phyloP scores from a whole-genome alignment of 2,797 vertebrate species.

The Eupleurogrammus muticus region DNA sequence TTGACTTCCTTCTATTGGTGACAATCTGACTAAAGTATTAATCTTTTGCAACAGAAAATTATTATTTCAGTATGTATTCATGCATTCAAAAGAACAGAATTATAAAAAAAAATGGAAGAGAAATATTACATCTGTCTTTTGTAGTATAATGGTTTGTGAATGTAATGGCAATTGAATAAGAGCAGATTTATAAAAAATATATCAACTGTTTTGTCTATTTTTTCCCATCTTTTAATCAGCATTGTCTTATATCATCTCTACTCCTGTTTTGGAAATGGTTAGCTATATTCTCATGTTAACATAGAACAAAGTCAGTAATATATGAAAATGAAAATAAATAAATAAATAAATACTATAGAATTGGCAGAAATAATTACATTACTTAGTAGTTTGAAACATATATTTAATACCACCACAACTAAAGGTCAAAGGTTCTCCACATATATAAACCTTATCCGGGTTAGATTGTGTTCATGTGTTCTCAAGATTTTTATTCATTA shows the following conservation, averaged over 20 bases:
- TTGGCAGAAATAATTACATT: not conserved
- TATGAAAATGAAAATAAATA: not conserved
- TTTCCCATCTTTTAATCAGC: not conserved
- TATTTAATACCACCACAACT: too few relatives aligned
- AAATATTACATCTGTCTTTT: not conserved
- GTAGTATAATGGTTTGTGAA: not conserved
- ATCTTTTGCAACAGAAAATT: too few relatives aligned
- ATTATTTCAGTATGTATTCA: too few relatives aligned
- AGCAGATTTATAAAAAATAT: not conserved
- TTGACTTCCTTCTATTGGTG: not conserved
- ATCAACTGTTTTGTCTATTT: not conserved
- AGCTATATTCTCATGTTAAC: not conserved
- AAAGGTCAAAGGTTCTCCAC: not conserved
- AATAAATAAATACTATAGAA: not conserved
- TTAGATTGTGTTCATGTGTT: not conserved
- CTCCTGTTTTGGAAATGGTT: not conserved
- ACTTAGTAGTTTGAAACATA: not conserved
- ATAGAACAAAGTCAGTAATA: not conserved
- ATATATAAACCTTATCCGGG: not conserved
- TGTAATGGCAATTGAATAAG: not conserved
- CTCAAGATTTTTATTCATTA: not conserved
- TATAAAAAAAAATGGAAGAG: not conserved
- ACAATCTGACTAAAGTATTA: not conserved
- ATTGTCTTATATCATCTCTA: constrained; percentile 1
- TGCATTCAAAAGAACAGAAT: not conserved